Conservation (phyloP, 2,797 vertebrate species). For the Adrianichthys oophorus region DNA sequence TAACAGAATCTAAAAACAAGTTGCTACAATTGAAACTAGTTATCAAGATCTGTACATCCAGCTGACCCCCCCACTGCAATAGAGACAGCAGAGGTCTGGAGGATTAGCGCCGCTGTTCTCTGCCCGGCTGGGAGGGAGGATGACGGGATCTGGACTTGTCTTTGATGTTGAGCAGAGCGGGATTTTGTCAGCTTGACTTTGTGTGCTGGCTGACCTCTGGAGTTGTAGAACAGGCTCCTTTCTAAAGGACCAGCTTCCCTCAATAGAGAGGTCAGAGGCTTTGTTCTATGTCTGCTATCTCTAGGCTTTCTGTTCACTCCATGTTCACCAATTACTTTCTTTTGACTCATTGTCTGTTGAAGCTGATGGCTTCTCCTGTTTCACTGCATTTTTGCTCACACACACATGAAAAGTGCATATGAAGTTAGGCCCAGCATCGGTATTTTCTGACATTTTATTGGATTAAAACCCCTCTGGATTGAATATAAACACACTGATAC, state of each 20-base stretch:
- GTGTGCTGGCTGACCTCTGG: constrained; percentile 61
- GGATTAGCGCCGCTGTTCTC: constrained; percentile 70
- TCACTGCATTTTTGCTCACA: too few species aligned
- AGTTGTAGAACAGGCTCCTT: constrained; percentile 63
- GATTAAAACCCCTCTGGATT: too few species aligned
- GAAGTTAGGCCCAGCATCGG: too few species aligned
- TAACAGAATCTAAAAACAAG: constrained; percentile 23
- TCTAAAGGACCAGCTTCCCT: constrained; percentile 38
- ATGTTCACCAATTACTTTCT: constrained; percentile 39
- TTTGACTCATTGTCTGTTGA: constrained; percentile 15
- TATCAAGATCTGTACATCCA: constrained; percentile 49
- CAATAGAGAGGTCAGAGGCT: constrained; percentile 57
- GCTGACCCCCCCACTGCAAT: constrained; percentile 43
- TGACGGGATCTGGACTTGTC: constrained; percentile 60
- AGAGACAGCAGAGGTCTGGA: constrained; percentile 37
- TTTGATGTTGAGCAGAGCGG: constrained; percentile 70
- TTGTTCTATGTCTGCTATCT: constrained; percentile 40
- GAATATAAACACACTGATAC: too few species aligned
- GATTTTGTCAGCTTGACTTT: constrained; percentile 66
- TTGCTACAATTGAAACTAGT: constrained; percentile 43
- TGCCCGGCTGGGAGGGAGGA: constrained; percentile 47
- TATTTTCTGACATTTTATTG: too few species aligned
- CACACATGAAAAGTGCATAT: too few species aligned
- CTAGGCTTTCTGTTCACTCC: constrained; percentile 33
- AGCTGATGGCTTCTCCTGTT: too few species aligned